Evolutionary conservation across 2,888 invertebrate genomes (phyloP).

Genomic region (Melinaea menophilus): DNA sequence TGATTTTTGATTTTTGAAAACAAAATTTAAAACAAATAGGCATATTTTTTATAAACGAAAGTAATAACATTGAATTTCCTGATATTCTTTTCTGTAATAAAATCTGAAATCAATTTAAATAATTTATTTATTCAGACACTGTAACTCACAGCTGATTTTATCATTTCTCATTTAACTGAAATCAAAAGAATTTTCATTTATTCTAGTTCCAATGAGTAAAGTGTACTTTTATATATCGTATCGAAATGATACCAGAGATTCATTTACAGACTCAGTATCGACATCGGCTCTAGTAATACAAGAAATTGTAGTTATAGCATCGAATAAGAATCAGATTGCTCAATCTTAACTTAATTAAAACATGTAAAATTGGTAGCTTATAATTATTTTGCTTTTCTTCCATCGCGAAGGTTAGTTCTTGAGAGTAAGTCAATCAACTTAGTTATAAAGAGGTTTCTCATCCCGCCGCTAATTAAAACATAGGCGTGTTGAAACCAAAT

Average conservation of each 20-base stretch:
- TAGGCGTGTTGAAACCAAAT: slow-evolving; percentile 38
- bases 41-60: neutral
- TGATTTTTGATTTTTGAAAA: neutral
- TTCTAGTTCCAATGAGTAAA: no score
- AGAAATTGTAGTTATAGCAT: no score
- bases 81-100: neutral
- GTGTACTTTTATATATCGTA: no score
- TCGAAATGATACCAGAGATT: no score
- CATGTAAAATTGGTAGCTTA: slow-evolving; percentile 29
- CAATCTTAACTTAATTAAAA: slow-evolving; percentile 24
- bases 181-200: no score
- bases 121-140: no score
- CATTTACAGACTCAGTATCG: no score
- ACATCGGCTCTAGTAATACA: no score
- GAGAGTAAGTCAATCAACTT: slow-evolving; percentile 50
- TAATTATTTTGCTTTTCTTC: slow-evolving; percentile 32
- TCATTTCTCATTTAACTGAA: no score
- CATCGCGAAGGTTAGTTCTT: slow-evolving; percentile 32
- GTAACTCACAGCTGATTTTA: no score
- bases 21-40: neutral
- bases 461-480: slow-evolving; percentile 52
- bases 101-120: no score
- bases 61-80: neutral
- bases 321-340: slow-evolving; percentile 4
- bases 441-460: slow-evolving; percentile 50